Conservation (phyloP, 2,888 invertebrate species). For the Odontomyia ornata region DNA sequence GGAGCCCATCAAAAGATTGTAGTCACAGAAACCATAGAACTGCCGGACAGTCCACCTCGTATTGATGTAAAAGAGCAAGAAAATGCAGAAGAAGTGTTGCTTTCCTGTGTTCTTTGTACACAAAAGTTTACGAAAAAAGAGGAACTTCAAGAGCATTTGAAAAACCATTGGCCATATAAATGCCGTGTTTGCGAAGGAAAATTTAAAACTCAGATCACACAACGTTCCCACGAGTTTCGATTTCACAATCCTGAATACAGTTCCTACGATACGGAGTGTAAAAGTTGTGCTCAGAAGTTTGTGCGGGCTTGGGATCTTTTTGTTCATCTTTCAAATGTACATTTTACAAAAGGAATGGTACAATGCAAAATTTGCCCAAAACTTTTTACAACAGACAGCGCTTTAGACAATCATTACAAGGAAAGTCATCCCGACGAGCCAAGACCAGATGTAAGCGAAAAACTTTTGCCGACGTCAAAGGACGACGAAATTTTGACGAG, state of each 20-base stretch:
- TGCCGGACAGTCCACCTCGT: no score
- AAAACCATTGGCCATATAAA: background rate
- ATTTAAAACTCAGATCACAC: background rate
- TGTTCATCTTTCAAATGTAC: background rate
- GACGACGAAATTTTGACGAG: no score
- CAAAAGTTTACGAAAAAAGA: background rate
- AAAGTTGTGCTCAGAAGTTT: background rate
- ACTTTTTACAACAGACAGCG: no score
- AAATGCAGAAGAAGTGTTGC: background rate
- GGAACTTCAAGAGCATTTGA: background rate
- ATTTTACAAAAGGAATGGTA: no score
- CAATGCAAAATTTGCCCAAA: no score
- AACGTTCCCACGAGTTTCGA: background rate
- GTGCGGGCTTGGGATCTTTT: background rate
- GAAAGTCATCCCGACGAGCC: no score
- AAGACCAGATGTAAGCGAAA: no score
- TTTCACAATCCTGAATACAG: background rate
- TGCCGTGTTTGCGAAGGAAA: background rate
- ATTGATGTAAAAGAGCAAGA: background rate
- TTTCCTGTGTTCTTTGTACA: background rate
- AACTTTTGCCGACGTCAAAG: no score
- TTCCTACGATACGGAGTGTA: background rate
- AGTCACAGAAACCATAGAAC: no score
- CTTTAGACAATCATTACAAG: no score
- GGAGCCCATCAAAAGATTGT: no score